Conservation (phyloP, 2,888 invertebrate species). For the Ectemnius continuus region DNA sequence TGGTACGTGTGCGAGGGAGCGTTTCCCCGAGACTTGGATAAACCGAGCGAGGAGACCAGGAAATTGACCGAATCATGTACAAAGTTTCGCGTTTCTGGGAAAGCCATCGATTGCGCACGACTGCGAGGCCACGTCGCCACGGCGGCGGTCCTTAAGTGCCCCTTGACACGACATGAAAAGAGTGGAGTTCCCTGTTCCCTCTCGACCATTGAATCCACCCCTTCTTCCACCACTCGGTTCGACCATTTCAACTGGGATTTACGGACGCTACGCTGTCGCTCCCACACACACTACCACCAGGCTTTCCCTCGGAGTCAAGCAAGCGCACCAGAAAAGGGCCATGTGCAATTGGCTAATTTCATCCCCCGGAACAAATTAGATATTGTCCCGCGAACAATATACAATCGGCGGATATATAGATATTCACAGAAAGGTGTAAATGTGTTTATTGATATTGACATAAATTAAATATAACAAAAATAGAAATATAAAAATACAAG, state of each 20-base stretch:
- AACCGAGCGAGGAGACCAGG: conserved; percentile 19
- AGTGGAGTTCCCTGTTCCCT: conserved; percentile 51
- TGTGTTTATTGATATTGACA: too few relatives aligned
- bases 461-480: too few relatives aligned
- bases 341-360: too few relatives aligned
- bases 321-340: background rate
- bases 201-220: conserved; percentile 37
- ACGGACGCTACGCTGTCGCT: conserved; percentile 29
- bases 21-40: background rate
- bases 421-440: too few relatives aligned
- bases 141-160: conserved; percentile 49
- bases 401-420: too few relatives aligned
- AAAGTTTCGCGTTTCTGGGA: conserved; percentile 33
- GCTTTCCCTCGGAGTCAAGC: background rate
- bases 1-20: conserved; percentile 11
- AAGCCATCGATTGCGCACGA: conserved; percentile 49
- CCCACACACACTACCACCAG: conserved; percentile 3
- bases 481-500: too few relatives aligned
- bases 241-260: conserved; percentile 29
- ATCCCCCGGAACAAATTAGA: too few relatives aligned
- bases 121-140: conserved; percentile 1
- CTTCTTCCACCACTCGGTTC: conserved; percentile 17
- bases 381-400: too few relatives aligned
- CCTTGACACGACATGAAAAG: conserved; percentile 49
- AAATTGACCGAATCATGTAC: conserved; percentile 46